These are phyloP conservation scores for Xestia rhomboidea DNA, from an alignment of 2,888 invertebrate species.

Conservation along the genomic window DNA sequence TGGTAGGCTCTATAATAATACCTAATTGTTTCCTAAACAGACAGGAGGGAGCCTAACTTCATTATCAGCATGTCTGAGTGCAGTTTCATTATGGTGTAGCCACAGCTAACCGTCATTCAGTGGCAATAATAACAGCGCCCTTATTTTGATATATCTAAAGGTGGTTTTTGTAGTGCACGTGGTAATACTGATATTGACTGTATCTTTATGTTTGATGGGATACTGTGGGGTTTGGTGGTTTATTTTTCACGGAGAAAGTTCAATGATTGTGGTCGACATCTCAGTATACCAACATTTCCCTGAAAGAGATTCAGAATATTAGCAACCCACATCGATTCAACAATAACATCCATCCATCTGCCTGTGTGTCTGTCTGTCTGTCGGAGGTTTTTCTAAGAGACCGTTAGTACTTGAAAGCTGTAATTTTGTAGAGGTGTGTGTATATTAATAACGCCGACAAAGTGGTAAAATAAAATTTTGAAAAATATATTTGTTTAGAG, in stretches of 20 bases:
- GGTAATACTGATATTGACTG: background rate
- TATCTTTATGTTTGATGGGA: slow-evolving; percentile 14
- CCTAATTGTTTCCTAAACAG: slow-evolving; percentile 89
- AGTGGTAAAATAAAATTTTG: too few relatives aligned
- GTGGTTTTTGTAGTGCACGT: background rate
- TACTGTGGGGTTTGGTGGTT: background rate
- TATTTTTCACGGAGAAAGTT: background rate
- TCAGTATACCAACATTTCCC: background rate
- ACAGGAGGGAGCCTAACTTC: slow-evolving; percentile 83
- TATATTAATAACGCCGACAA: too few relatives aligned
- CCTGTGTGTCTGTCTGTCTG: too few relatives aligned
- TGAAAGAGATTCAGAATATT: background rate
- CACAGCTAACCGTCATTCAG: background rate
- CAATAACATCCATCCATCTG: too few relatives aligned
- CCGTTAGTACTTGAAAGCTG: too few relatives aligned
- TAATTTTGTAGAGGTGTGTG: too few relatives aligned
- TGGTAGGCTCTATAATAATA: slow-evolving; percentile 83
- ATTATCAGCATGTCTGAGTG: slow-evolving; percentile 74
- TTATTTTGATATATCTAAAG: background rate
- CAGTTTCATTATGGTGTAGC: slow-evolving; percentile 64
- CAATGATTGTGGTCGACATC: background rate
- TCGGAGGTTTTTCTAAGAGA: too few relatives aligned
- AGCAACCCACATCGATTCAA: background rate
- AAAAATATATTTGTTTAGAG: too few relatives aligned
- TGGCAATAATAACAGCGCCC: background rate